phyloP scores from a whole-genome alignment of 2,797 vertebrate species.

The Acipenser oxyrinchus region DNA sequence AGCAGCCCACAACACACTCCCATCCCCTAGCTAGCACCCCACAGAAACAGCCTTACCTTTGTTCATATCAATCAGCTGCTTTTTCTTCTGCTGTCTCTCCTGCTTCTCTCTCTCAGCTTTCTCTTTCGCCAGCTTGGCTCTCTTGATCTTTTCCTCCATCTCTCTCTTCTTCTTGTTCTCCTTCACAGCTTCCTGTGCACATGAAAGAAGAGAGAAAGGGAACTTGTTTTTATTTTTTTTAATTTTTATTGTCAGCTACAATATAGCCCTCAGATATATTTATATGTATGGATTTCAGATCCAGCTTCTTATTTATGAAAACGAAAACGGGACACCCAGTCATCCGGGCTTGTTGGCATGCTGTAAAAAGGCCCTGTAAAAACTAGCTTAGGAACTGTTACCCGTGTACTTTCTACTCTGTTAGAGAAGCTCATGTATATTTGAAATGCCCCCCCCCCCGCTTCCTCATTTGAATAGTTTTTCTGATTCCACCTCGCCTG shows the following conservation, averaged over 20 bases:
- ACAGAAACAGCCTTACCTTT: conserved; percentile 75
- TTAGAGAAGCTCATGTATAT: not conserved
- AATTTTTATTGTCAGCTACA: not conserved
- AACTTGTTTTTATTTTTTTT: not conserved
- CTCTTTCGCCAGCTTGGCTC: conserved; percentile 93
- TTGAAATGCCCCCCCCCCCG: too few relatives aligned
- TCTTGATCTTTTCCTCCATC: conserved; percentile 90
- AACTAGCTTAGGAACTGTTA: too few relatives aligned
- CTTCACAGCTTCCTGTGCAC: conserved; percentile 80
- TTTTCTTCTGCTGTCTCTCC: conserved; percentile 93
- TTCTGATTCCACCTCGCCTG: not conserved
- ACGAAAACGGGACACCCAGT: too few relatives aligned
- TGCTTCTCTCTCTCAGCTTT: conserved; percentile 90
- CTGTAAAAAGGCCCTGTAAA: too few relatives aligned
- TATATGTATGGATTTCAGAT: not conserved
- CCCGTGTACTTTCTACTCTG: not conserved
- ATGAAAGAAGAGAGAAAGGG: not conserved
- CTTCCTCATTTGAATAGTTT: not conserved
- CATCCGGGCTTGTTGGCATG: too few relatives aligned
- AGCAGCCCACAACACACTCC: conserved; percentile 18
- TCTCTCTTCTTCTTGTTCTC: conserved; percentile 95
- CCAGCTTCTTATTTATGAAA: too few relatives aligned
- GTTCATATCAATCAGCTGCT: conserved; percentile 95
- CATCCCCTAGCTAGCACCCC: conserved; percentile 13
- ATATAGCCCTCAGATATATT: conserved; percentile 2